phyloP scores from a whole-genome alignment of 2,797 vertebrate species.

The Hipposideros larvatus region DNA sequence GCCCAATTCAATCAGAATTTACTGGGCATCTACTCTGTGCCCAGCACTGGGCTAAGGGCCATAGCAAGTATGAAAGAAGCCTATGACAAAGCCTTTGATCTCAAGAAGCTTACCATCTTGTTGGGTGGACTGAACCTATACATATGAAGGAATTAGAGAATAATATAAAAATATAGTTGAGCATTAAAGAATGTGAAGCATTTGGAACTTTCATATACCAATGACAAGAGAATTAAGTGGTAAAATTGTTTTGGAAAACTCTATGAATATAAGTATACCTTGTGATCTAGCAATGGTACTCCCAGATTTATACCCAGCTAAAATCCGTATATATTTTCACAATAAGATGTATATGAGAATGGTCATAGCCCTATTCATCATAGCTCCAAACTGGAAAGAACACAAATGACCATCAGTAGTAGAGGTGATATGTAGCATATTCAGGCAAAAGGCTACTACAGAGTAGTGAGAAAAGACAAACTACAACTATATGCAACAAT shows the following conservation, averaged over 20 bases:
- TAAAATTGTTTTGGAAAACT: conserved; percentile 18
- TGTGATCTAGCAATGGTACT: neutral
- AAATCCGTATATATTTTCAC: conserved; percentile 53
- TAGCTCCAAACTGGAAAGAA: neutral
- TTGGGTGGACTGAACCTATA: neutral
- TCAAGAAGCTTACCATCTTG: neutral
- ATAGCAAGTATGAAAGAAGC: neutral
- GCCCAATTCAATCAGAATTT: neutral
- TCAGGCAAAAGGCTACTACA: neutral
- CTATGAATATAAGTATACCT: neutral
- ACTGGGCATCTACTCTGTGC: neutral
- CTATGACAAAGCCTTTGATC: neutral
- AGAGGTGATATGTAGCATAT: neutral
- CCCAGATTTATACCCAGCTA: neutral
- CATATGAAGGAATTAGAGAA: neutral
- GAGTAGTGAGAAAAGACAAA: neutral
- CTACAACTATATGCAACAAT: neutral
- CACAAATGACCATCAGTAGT: neutral
- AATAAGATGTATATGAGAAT: neutral
- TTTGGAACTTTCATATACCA: neutral
- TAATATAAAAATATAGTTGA: neutral
- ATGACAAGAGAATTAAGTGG: neutral
- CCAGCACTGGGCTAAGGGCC: neutral
- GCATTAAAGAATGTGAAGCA: neutral
- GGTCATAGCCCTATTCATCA: neutral